Conservation (phyloP, 1,140 invertebrate genomes). For the Macrotrachela quadricornifera region DNA sequence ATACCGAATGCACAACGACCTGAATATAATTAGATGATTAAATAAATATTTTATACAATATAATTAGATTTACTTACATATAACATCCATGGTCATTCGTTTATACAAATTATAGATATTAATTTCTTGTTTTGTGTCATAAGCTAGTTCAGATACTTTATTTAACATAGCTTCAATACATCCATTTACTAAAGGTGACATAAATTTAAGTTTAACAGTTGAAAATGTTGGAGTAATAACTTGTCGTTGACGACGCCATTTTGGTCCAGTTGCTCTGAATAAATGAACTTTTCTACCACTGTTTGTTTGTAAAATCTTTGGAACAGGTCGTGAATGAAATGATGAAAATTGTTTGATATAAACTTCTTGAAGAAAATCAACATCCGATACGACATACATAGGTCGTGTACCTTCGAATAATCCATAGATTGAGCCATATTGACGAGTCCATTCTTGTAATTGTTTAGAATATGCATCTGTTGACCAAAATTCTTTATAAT, state of each 20-base stretch:
- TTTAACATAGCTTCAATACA: no score
- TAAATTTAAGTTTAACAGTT: constrained; percentile 12
- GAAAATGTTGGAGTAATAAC: constrained; percentile 6
- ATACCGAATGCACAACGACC: constrained; percentile 1
- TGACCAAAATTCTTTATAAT: no score
- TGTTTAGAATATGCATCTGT: no score
- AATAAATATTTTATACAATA: no score
- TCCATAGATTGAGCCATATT: no score
- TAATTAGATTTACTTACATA: neutral
- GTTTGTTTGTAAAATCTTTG: no score
- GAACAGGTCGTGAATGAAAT: constrained; percentile 21
- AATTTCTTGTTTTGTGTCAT: no score
- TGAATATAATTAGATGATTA: neutral
- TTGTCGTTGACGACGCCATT: neutral
- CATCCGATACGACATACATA: constrained; percentile 27
- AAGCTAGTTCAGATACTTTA: no score
- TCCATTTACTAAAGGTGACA: constrained; percentile 11
- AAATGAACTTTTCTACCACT: neutral
- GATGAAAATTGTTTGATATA: constrained; percentile 31
- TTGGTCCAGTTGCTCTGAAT: neutral
- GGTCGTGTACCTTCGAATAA: constrained; percentile 16
- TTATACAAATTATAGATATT: neutral
- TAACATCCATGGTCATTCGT: constrained; percentile 5
- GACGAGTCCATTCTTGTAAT: no score
- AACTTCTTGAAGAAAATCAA: constrained; percentile 26